Evolutionary conservation across 2,888 invertebrate species (phyloP).

Genomic region (Torymus texanus): DNA sequence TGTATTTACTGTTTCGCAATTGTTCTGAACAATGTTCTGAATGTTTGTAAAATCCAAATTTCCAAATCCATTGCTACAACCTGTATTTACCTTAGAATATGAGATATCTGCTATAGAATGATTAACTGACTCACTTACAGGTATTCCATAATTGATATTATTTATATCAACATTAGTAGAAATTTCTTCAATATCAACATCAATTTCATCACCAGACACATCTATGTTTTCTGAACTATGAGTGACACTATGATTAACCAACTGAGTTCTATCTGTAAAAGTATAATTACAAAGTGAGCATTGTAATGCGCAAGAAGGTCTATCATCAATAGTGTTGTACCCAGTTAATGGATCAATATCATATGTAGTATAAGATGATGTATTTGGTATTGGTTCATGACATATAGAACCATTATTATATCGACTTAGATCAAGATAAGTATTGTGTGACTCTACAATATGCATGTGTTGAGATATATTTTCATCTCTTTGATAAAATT

Average conservation of each 20-base stretch:
- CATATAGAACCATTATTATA: constrained; percentile 56
- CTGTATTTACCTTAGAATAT: constrained; percentile 57
- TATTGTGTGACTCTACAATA: constrained; percentile 68
- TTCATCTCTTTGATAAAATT: constrained; percentile 65
- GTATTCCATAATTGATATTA: constrained; percentile 62
- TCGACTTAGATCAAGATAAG: constrained; percentile 64
- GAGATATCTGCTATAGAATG: constrained; percentile 64
- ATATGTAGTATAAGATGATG: constrained; percentile 18
- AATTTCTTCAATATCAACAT: constrained; percentile 67
- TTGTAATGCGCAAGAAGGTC: constrained; percentile 69
- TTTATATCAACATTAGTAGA: constrained; percentile 64
- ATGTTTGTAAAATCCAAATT: constrained; percentile 61
- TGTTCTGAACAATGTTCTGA: constrained; percentile 48
- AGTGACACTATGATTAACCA: constrained; percentile 66
- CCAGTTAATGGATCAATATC: constrained; percentile 17
- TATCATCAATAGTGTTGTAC: constrained; percentile 41
- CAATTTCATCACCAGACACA: constrained; percentile 66
- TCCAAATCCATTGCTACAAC: constrained; percentile 60
- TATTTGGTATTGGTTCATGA: constrained; percentile 32
- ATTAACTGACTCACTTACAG: constrained; percentile 60
- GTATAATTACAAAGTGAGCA: constrained; percentile 70
- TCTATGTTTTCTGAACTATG: constrained; percentile 65
- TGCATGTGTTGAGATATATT: constrained; percentile 68
- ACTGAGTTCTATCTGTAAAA: constrained; percentile 66
- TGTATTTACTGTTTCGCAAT: constrained; percentile 51